Conservation (phyloP, 2,113 vertebrate genomes). For the Smithornis capensis region DNA sequence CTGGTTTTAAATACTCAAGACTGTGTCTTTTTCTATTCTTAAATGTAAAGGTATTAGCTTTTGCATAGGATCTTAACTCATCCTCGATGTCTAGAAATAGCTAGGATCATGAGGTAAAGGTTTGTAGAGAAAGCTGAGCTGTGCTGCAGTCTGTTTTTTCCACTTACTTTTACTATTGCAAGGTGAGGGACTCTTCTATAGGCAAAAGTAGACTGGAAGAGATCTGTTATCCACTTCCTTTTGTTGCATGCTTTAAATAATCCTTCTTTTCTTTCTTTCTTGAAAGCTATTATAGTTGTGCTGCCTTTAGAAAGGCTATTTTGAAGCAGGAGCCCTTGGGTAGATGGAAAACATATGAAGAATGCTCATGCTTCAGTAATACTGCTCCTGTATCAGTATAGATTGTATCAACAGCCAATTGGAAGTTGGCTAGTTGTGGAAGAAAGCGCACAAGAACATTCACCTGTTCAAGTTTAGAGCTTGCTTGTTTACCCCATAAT, state of each 20-base stretch:
- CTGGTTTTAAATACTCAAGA: not conserved
- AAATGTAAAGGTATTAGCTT: not conserved
- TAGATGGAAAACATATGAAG: rapidly evolving
- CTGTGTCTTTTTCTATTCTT: not conserved
- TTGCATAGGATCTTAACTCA: not conserved
- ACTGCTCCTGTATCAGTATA: not conserved
- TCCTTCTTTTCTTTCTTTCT: not conserved
- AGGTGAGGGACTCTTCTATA: not conserved
- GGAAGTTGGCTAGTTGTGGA: not conserved
- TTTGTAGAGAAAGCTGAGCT: not conserved
- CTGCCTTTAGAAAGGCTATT: not conserved
- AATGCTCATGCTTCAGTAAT: not conserved
- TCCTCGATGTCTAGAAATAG: not conserved
- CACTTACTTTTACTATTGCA: not conserved
- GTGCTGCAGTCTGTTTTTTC: not conserved
- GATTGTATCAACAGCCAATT: not conserved
- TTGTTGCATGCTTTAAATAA: not conserved
- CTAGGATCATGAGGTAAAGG: not conserved
- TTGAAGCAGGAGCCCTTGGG: not conserved
- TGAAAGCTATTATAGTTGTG: rapidly evolving
- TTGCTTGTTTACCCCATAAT: not conserved
- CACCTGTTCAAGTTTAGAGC: not conserved
- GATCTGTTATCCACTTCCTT: rapidly evolving
- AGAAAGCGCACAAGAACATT: not conserved
- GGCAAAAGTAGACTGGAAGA: not conserved